Conservation (phyloP, 2,797 vertebrate species). For the Etheostoma nigrum region DNA sequence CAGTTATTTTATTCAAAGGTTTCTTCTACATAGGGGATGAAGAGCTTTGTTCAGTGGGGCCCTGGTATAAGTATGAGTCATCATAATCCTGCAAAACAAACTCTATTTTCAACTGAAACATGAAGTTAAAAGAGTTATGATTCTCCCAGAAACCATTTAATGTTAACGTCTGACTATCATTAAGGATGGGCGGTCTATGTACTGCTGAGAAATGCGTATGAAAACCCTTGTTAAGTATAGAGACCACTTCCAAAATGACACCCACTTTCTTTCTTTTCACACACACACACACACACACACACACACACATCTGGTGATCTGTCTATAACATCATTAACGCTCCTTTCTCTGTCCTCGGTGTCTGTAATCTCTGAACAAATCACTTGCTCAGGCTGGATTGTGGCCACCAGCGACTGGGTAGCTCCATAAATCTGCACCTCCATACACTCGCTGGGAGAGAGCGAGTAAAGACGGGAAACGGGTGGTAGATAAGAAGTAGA, state of each 20-base stretch:
- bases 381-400: slow-evolving; percentile 48
- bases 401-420: slow-evolving; percentile 43
- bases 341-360: slow-evolving; percentile 21
- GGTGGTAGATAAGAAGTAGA: slow-evolving; percentile 49
- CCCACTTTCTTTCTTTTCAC: neutral
- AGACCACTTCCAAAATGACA: slow-evolving; percentile 10
- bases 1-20: slow-evolving; percentile 12
- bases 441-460: neutral
- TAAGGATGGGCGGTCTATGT: slow-evolving; percentile 5
- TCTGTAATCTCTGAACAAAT: slow-evolving; percentile 59
- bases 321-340: slow-evolving; percentile 46
- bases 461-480: slow-evolving; percentile 8
- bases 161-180: slow-evolving; percentile 6
- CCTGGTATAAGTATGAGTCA: slow-evolving; percentile 14
- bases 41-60: slow-evolving; percentile 4
- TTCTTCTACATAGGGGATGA: neutral
- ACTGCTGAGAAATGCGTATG: neutral
- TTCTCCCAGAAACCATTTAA: slow-evolving; percentile 10
- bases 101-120: slow-evolving; percentile 9
- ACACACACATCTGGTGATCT: slow-evolving; percentile 18
- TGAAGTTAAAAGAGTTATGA: neutral
- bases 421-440: slow-evolving; percentile 57
- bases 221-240: slow-evolving; percentile 1
- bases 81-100: slow-evolving; percentile 28
- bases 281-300: neutral